phyloP scores from a whole-genome alignment of 2,113 vertebrate species.

The Nerophis ophidion region DNA sequence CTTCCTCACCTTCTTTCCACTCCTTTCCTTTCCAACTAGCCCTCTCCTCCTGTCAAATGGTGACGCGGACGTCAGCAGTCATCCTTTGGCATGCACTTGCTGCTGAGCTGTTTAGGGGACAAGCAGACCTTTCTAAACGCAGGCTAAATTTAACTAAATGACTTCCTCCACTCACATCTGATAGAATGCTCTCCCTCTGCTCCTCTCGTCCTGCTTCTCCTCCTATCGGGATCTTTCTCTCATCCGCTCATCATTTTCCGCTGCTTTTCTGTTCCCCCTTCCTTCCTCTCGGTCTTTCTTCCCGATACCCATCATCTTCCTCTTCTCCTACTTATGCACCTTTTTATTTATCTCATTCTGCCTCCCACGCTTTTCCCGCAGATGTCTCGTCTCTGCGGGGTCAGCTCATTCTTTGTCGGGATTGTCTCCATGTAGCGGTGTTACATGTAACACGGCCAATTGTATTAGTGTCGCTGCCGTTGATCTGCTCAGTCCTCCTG shows the following conservation, averaged over 20 bases:
- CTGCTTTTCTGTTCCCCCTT: slow-evolving; percentile 38
- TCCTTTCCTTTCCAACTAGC: neutral
- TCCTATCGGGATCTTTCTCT: slow-evolving; percentile 36
- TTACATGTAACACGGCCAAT: slow-evolving; percentile 27
- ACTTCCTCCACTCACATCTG: slow-evolving; percentile 66
- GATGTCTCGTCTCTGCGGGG: slow-evolving; percentile 25
- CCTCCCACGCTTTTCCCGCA: slow-evolving; percentile 17
- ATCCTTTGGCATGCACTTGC: slow-evolving; percentile 53
- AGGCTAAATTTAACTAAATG: slow-evolving; percentile 70
- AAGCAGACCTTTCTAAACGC: slow-evolving; percentile 64
- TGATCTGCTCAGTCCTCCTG: slow-evolving; percentile 29
- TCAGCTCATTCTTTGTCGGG: slow-evolving; percentile 15
- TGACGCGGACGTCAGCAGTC: slow-evolving; percentile 37
- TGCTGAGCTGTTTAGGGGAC: slow-evolving; percentile 53
- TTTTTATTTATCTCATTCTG: slow-evolving; percentile 24
- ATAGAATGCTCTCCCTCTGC: slow-evolving; percentile 55
- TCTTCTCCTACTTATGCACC: slow-evolving; percentile 26
- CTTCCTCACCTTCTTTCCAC: too few species aligned
- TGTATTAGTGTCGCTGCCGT: slow-evolving; percentile 34
- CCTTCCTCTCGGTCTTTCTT: slow-evolving; percentile 34
- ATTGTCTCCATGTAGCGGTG: slow-evolving; percentile 20
- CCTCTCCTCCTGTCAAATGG: neutral
- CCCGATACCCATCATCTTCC: slow-evolving; percentile 6
- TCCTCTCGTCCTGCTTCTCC: slow-evolving; percentile 17
- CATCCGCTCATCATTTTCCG: slow-evolving; percentile 48